A percentile compares a stretch with the other conserved stretches of the same genome.
Evolutionary conservation across 2,797 vertebrate genomes (phyloP).

Genomic region (Syngnathus acus): DNA sequence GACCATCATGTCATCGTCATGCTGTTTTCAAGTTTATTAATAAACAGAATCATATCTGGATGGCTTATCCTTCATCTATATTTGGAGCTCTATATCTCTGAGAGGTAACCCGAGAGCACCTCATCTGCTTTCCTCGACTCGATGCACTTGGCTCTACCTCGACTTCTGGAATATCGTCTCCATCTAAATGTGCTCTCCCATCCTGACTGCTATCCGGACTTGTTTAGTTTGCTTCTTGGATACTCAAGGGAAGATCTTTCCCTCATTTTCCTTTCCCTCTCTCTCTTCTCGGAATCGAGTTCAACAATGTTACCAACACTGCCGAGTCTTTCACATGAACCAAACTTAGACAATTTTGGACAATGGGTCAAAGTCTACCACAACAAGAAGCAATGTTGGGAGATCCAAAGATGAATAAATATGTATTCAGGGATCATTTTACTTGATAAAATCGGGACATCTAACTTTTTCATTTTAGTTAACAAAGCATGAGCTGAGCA

Average conservation of each 20-base stretch:
- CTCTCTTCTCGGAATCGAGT: neutral
- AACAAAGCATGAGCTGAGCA: neutral
- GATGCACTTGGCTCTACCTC: slow-evolving; percentile 19
- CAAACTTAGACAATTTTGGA: neutral
- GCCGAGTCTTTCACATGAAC: neutral
- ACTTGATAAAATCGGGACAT: no score
- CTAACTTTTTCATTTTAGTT: neutral
- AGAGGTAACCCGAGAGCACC: slow-evolving; percentile 58
- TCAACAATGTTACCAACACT: neutral
- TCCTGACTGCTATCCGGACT: neutral
- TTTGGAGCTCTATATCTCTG: slow-evolving; percentile 57
- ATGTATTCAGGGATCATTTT: no score
- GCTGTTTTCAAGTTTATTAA: slow-evolving; percentile 63
- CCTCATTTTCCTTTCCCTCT: neutral
- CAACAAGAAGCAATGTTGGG: neutral
- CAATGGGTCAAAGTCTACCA: neutral
- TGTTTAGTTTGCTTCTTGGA: neutral
- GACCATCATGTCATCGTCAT: neutral
- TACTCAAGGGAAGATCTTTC: neutral
- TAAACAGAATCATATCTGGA: slow-evolving; percentile 61
- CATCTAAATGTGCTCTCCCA: slow-evolving; percentile 11
- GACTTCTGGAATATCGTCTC: slow-evolving; percentile 20
- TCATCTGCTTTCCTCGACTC: slow-evolving; percentile 21
- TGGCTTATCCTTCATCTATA: slow-evolving; percentile 62
- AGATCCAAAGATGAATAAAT: neutral